Evolutionary conservation across 2,113 vertebrate genomes (phyloP).

Genomic region (Vidua macroura): DNA sequence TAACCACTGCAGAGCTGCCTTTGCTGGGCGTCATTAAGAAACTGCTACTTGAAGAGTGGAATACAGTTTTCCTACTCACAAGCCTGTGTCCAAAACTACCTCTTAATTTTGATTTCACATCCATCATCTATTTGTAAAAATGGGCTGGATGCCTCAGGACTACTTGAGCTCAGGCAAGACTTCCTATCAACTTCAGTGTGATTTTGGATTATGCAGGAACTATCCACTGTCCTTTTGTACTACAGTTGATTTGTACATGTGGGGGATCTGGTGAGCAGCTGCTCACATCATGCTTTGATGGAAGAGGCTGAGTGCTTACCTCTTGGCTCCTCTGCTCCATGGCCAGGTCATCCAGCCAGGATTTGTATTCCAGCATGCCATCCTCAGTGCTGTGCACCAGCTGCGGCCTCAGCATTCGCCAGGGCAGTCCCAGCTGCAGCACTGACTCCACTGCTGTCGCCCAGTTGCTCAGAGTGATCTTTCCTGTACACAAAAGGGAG

Average conservation of each 20-base stretch:
- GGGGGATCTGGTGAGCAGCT: neutral
- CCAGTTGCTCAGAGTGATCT: slow-evolving; percentile 81
- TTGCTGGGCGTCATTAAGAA: neutral
- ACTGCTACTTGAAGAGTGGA: neutral
- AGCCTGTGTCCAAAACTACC: neutral
- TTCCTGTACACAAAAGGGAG: slow-evolving; percentile 37
- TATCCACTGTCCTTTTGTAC: neutral
- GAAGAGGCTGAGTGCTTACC: slow-evolving; percentile 9
- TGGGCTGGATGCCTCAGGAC: neutral
- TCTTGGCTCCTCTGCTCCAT: slow-evolving; percentile 64
- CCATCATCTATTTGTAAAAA: neutral
- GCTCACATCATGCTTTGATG: neutral
- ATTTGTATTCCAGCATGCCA: slow-evolving; percentile 63
- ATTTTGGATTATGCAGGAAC: neutral
- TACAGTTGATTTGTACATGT: fast-evolving
- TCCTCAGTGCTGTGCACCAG: slow-evolving; percentile 18
- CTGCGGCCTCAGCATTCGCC: slow-evolving; percentile 87
- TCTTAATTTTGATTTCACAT: neutral
- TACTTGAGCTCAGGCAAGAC: neutral
- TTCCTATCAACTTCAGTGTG: neutral
- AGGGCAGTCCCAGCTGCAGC: slow-evolving; percentile 83
- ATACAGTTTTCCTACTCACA: neutral
- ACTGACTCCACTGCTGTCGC: slow-evolving; percentile 80
- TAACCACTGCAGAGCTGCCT: neutral
- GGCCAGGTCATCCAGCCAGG: slow-evolving; percentile 72